A percentile compares a stretch with the other conserved stretches of the same genome.
Evolutionary conservation across 2,888 invertebrate species (phyloP).

Genomic region (Allophyes oxyacanthae): DNA sequence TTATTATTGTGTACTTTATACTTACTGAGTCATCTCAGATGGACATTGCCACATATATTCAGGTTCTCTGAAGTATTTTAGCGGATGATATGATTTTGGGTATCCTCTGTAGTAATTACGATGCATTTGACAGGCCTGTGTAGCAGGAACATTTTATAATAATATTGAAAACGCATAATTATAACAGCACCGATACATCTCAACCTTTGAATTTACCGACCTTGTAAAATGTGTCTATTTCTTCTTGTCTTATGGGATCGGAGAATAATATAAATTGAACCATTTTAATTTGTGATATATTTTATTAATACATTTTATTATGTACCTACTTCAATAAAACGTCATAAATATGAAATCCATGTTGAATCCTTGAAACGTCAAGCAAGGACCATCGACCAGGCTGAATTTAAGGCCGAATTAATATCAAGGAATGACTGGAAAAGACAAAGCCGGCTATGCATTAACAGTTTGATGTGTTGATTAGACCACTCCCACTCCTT

Average conservation of each 20-base stretch:
- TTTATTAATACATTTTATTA: no score
- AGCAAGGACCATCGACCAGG: no score
- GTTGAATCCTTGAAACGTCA: no score
- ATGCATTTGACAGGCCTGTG: slow-evolving; percentile 61
- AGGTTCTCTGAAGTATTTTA: slow-evolving; percentile 84
- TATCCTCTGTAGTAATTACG: slow-evolving; percentile 90
- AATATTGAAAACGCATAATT: not conserved
- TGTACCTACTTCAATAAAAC: no score
- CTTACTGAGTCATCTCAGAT: slow-evolving; percentile 80
- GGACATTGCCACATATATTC: slow-evolving; percentile 87
- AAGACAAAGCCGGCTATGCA: no score
- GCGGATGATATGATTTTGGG: slow-evolving; percentile 86
- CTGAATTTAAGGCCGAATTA: no score
- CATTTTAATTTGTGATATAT: slow-evolving; percentile 60
- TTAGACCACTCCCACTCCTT: no score
- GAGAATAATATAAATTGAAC: slow-evolving; percentile 73
- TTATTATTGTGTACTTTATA: not conserved
- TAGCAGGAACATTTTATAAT: not conserved
- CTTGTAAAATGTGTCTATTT: slow-evolving; percentile 74
- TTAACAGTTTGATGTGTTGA: no score
- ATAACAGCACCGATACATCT: not conserved
- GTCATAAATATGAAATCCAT: no score
- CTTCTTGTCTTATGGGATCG: slow-evolving; percentile 75
- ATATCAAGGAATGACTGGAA: no score
- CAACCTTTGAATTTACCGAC: slow-evolving; percentile 51